Percentiles rank a stretch among this genome's conserved stretches.
phyloP scores from a whole-genome alignment of 2,113 vertebrate species.

The Ceyx cyanopectus region DNA sequence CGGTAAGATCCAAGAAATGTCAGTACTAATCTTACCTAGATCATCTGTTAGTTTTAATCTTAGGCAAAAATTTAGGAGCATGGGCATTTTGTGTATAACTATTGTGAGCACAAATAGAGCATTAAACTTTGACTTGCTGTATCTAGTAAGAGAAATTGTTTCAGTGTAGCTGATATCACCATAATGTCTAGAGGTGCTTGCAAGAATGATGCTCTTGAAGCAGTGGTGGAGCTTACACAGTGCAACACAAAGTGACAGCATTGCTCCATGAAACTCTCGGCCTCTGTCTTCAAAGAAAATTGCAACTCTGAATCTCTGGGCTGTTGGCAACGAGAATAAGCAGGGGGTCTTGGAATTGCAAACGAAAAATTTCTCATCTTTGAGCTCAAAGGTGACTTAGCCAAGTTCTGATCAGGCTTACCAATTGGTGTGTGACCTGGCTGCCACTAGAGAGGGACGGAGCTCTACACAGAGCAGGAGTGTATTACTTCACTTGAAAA shows the following conservation, averaged over 20 bases:
- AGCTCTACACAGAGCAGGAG: not conserved
- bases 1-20: not conserved
- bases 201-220: not conserved
- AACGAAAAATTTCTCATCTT: not conserved
- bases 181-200: not conserved
- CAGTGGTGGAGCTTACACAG: not conserved
- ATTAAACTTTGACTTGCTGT: not conserved
- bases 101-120: not conserved
- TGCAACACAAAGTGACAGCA: not conserved
- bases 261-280: not conserved
- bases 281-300: not conserved
- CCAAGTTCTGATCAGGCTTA: not conserved
- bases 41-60: not conserved
- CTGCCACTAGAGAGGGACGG: conserved; percentile 38
- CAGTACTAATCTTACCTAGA: not conserved
- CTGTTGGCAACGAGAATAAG: not conserved
- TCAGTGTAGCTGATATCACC: not conserved
- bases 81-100: not conserved
- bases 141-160: not conserved
- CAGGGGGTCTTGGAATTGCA: not conserved
- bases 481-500: not conserved
- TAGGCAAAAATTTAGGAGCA: not conserved
- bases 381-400: not conserved
- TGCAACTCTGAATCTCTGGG: not conserved
- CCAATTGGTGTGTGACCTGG: not conserved